phyloP scores from a whole-genome alignment of 2,113 vertebrate species.

The Syngnathus floridae region DNA sequence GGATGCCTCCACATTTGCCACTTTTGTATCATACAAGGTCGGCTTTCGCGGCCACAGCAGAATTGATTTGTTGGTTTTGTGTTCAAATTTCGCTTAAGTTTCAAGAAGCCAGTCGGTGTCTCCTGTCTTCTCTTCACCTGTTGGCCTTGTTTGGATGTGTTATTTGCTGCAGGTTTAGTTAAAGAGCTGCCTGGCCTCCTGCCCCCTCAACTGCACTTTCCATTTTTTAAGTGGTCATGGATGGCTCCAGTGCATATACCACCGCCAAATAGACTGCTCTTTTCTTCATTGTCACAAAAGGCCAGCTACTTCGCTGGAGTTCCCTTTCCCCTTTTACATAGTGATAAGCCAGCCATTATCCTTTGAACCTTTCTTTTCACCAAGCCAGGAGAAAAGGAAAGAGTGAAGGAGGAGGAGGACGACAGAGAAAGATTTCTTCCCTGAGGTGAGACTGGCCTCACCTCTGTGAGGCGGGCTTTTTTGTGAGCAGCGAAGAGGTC shows the following conservation, averaged over 20 bases:
- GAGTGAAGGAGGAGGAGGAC: constrained; percentile 61
- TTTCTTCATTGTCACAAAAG: constrained; percentile 73
- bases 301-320: constrained; percentile 67
- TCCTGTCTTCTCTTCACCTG: not conserved
- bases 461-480: constrained; percentile 65
- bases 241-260: constrained; percentile 62
- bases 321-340: constrained; percentile 71
- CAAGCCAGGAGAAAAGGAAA: constrained; percentile 60
- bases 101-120: not conserved
- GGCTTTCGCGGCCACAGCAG: not conserved
- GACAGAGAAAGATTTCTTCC: constrained; percentile 71
- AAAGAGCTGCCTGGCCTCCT: constrained; percentile 46
- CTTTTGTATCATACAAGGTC: not conserved
- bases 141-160: constrained; percentile 24
- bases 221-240: constrained; percentile 58
- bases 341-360: constrained; percentile 75
- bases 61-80: not conserved
- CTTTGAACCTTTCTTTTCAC: constrained; percentile 70
- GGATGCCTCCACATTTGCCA: not conserved
- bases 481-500: constrained; percentile 72
- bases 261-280: constrained; percentile 63
- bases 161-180: constrained; percentile 54
- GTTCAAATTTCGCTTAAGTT: not conserved
- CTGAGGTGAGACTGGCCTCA: constrained; percentile 64
- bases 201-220: constrained; percentile 34